Conservation (phyloP, 2,113 vertebrate genomes). For the Tychaedon coryphoeus region DNA sequence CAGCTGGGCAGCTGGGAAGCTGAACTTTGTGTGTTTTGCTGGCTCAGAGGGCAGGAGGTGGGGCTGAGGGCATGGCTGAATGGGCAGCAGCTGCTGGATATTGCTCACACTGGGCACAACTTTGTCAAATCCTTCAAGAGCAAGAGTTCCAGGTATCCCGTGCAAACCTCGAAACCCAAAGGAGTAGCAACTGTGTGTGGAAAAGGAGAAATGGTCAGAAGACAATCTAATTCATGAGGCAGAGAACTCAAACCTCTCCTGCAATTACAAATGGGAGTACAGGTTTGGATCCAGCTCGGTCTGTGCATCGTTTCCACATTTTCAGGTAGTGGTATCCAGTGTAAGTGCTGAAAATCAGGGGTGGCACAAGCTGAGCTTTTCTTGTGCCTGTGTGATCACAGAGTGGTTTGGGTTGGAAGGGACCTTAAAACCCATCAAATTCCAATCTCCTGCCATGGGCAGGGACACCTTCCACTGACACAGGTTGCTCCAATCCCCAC, state of each 20-base stretch:
- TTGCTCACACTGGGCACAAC: neutral
- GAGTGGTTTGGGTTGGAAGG: neutral
- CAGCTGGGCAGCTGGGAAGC: neutral
- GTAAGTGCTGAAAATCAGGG: neutral
- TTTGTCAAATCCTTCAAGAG: neutral
- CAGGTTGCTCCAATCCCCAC: fast-evolving
- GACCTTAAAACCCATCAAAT: neutral
- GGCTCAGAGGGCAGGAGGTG: neutral
- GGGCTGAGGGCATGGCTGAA: neutral
- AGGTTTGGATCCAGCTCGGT: neutral
- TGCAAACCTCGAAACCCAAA: neutral
- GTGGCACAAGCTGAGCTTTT: neutral
- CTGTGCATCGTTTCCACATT: neutral
- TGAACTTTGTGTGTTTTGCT: neutral
- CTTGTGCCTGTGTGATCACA: neutral
- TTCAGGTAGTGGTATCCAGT: neutral
- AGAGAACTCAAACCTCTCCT: neutral
- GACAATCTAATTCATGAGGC: neutral
- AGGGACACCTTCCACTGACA: neutral
- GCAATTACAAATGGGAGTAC: neutral
- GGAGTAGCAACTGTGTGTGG: neutral
- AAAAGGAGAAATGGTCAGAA: neutral
- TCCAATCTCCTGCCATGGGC: neutral
- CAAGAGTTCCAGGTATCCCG: neutral
- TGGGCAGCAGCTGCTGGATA: neutral